Percentiles rank a stretch among this genome's conserved stretches.
These are phyloP conservation scores for Hylaeus volcanicus DNA, from an alignment of 1,140 invertebrate genomes.

Conservation along the genomic window DNA sequence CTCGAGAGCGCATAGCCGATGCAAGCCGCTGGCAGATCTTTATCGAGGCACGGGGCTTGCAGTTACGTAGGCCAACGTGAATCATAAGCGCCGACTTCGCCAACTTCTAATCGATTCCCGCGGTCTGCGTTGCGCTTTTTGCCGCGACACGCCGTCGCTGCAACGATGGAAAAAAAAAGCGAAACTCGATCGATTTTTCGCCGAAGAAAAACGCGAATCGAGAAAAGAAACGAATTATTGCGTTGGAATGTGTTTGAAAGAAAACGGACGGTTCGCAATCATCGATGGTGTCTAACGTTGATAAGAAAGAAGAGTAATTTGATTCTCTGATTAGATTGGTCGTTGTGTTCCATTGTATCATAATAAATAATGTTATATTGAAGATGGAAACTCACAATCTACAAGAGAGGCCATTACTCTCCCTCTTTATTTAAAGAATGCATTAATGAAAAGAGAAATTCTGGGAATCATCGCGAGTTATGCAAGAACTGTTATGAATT, in stretches of 20 bases:
- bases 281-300: no score
- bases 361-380: no score
- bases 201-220: background rate
- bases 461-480: no score
- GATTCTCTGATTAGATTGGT: no score
- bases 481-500: no score
- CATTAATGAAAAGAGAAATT: no score
- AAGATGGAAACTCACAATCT: no score
- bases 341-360: no score
- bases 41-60: constrained; percentile 39
- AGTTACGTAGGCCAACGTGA: constrained; percentile 43
- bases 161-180: background rate
- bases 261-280: background rate
- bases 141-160: background rate
- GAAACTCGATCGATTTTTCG: background rate
- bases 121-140: constrained; percentile 11
- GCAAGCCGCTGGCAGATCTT: constrained; percentile 48
- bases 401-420: no score
- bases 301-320: no score
- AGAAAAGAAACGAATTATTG: background rate
- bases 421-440: no score
- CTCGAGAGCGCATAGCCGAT: constrained; percentile 42
- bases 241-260: background rate
- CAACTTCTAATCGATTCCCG: constrained; percentile 42
- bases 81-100: constrained; percentile 49